Evolutionary conservation across 1,140 invertebrate genomes (phyloP), one percentile per base, ranked within the genome.

Genomic region (Neodiprion fabricii): DNA sequence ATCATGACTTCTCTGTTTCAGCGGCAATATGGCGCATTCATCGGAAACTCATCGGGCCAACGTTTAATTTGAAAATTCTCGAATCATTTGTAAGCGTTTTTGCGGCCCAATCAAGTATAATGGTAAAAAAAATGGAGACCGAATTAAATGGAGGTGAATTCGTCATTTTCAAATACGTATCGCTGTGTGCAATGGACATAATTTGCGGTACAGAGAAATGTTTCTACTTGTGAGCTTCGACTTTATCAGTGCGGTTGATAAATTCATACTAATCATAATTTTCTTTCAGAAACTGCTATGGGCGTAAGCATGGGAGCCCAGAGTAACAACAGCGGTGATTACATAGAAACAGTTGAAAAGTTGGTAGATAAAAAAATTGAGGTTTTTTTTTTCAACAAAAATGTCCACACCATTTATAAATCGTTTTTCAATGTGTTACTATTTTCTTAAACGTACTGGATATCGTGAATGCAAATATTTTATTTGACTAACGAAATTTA

Each of bases 281-380:
- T 79, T 79, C 77, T 87, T 88, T 69, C 82, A 95, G 94, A 96
- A 85, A 94, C 94, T 73, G 95, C 94, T 14, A 96, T 96, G 95
- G 95, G 95, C 50, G 87, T 89, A 72, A 89, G 90, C 80, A 90
- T 96, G 8, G 90, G 93, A 84, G 93, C 94, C 1, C 94, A 96
- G 85, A 85, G 85, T 71, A 87, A 94, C 78, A 88, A 86, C 48
- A 90, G 94, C 72, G 93, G 92, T 21, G 91, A 93, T 75, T 96
- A 96, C 85, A 93, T 95, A 1, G 88, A 91, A 83, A 92, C 94
- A 21, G 90, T 95, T 67, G 91, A 91, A 78, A 89, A 40, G 28
- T 40, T 40, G 89, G 92, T 93, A 86, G 89, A 88, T 84, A 72
- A 12, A 68, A 48, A 75, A 67, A 78, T 75, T 10, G 82, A 79